phyloP scores from a whole-genome alignment of 2,888 invertebrate species.

The Mantis religiosa region DNA sequence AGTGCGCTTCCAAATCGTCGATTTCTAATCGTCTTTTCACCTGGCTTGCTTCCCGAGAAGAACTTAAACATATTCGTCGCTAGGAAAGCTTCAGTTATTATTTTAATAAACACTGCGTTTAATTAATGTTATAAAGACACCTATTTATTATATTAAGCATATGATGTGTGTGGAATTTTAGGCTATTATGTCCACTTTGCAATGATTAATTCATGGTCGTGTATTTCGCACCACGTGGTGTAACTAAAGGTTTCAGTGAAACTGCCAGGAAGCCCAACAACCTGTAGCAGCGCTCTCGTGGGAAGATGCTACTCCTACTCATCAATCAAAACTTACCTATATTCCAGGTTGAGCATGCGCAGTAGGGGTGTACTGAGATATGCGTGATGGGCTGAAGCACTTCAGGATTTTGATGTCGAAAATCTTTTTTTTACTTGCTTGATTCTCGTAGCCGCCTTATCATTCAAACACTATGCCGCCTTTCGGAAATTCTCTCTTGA shows the following conservation, averaged over 20 bases:
- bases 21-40: no score
- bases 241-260: neutral
- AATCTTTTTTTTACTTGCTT: neutral
- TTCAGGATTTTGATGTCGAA: neutral
- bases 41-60: no score
- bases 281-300: neutral
- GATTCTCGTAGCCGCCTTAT: neutral
- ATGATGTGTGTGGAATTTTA: no score
- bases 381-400: neutral
- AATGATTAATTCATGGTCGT: no score
- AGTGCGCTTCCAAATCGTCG: no score
- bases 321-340: conserved; percentile 3
- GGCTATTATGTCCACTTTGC: no score
- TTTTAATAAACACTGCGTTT: no score
- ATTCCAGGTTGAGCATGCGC: neutral
- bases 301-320: neutral
- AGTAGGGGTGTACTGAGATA: neutral
- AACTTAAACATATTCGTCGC: no score
- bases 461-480: neutral
- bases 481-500: neutral
- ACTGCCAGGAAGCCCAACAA: neutral
- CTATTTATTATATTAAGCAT: no score
- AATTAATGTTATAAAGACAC: no score
- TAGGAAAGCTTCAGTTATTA: no score
- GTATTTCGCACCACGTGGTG: no score